These are phyloP conservation scores for Hermodice carunculata DNA, from an alignment of 2,888 invertebrate genomes.

Conservation along the genomic window DNA sequence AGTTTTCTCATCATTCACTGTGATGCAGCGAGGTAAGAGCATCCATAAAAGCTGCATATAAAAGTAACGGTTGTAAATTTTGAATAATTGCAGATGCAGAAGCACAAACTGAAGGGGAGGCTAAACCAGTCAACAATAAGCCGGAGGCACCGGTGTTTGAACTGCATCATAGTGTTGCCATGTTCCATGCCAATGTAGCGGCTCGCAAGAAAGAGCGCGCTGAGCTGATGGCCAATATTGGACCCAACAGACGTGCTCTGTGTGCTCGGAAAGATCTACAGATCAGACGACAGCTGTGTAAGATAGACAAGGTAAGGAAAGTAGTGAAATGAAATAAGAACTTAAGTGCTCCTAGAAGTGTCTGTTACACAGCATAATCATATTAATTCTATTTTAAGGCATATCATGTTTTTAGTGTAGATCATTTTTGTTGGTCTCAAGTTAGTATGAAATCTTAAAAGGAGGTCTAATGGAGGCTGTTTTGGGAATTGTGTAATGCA, in stretches of 20 bases:
- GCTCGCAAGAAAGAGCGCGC: conserved; percentile 59
- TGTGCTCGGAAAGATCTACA: conserved; percentile 85
- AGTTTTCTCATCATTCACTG: too few species aligned
- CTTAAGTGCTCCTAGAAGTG: too few species aligned
- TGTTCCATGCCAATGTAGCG: conserved; percentile 57
- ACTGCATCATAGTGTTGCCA: conserved; percentile 53
- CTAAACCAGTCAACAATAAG: neutral
- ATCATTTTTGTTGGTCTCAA: too few species aligned
- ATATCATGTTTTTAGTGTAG: too few species aligned
- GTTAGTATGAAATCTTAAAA: neutral
- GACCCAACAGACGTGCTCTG: conserved; percentile 82
- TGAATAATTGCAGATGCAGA: neutral
- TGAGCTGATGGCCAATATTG: conserved; percentile 78
- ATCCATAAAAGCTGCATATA: neutral
- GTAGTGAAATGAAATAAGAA: neutral
- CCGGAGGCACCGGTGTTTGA: conserved; percentile 6
- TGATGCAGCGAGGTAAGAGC: too few species aligned
- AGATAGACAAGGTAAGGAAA: conserved; percentile 55
- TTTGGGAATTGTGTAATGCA: too few species aligned
- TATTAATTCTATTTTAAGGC: too few species aligned
- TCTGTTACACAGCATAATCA: too few species aligned
- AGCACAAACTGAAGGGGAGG: neutral
- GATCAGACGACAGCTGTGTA: conserved; percentile 73
- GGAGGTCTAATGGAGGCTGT: neutral
- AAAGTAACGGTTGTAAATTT: neutral